Evolutionary conservation across 1,140 invertebrate species (phyloP).

Genomic region (Mya arenaria): DNA sequence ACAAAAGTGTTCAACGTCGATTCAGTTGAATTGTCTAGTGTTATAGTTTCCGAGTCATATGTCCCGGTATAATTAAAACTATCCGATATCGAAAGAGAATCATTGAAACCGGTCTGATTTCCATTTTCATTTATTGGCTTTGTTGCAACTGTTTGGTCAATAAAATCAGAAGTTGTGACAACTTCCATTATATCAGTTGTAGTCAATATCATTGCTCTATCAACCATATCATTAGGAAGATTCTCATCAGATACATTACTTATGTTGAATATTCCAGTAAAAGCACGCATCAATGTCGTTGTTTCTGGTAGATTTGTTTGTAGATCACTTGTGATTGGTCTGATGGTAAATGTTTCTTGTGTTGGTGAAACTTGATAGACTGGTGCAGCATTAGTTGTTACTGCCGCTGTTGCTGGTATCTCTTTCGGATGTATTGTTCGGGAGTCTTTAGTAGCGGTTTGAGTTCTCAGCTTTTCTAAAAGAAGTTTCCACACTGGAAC

Average conservation of each 20-base stretch:
- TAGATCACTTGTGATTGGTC: neutral
- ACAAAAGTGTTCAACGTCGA: too few relatives aligned
- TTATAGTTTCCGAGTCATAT: too few relatives aligned
- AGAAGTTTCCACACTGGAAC: constrained; percentile 42
- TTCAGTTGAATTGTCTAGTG: too few relatives aligned
- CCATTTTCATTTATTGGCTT: neutral
- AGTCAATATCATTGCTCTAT: neutral
- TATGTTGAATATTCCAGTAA: neutral
- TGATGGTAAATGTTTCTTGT: neutral
- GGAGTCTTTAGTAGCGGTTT: neutral
- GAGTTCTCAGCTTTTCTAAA: neutral
- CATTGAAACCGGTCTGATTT: neutral
- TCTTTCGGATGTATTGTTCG: neutral
- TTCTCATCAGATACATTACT: neutral
- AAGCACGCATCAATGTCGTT: neutral
- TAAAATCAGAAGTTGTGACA: neutral
- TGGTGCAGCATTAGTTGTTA: neutral
- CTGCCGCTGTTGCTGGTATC: neutral
- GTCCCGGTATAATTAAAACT: too few relatives aligned
- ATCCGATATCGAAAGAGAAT: too few relatives aligned
- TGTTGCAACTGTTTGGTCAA: neutral
- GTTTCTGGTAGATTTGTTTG: neutral
- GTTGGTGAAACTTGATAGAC: neutral
- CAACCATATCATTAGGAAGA: too few relatives aligned
- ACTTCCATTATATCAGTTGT: neutral